These are phyloP conservation scores for Setipinna tenuifilis DNA, from an alignment of 2,797 vertebrate species.

Conservation along the genomic window DNA sequence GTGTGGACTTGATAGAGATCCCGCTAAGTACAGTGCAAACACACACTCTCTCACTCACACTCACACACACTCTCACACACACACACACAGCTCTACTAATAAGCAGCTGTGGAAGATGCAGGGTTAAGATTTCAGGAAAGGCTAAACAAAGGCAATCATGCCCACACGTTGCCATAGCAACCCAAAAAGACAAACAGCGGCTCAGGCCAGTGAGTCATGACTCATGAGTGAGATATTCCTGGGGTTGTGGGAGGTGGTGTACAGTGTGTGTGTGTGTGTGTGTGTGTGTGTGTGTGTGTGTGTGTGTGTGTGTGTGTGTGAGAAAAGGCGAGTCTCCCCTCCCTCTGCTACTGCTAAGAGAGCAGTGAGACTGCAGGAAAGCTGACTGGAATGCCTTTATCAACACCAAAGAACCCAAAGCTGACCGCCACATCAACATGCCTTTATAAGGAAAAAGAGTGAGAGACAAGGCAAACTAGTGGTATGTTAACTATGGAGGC, in stretches of 20 bases:
- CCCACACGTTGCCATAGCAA: conserved; percentile 66
- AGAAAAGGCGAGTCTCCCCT: not conserved
- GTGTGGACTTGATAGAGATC: not conserved
- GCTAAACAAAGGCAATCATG: conserved; percentile 4
- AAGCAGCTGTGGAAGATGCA: not conserved
- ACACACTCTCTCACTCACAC: not conserved
- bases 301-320: not conserved
- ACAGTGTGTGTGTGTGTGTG: not conserved
- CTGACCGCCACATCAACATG: not conserved
- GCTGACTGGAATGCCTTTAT: not conserved
- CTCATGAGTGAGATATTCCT: conserved; percentile 67
- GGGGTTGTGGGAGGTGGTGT: not conserved
- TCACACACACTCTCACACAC: too few relatives aligned
- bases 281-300: not conserved
- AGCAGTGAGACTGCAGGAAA: not conserved
- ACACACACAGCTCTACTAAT: too few relatives aligned
- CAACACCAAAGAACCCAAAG: not conserved
- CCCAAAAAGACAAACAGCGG: conserved; percentile 59
- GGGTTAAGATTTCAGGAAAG: not conserved
- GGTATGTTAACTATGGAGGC: not conserved
- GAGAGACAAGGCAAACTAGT: not conserved
- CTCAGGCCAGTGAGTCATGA: conserved; percentile 60
- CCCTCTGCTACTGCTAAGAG: not conserved
- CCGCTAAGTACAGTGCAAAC: not conserved
- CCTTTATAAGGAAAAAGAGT: not conserved